Conservation (phyloP, 2,797 vertebrate species). For the Acanthiza pusilla region DNA sequence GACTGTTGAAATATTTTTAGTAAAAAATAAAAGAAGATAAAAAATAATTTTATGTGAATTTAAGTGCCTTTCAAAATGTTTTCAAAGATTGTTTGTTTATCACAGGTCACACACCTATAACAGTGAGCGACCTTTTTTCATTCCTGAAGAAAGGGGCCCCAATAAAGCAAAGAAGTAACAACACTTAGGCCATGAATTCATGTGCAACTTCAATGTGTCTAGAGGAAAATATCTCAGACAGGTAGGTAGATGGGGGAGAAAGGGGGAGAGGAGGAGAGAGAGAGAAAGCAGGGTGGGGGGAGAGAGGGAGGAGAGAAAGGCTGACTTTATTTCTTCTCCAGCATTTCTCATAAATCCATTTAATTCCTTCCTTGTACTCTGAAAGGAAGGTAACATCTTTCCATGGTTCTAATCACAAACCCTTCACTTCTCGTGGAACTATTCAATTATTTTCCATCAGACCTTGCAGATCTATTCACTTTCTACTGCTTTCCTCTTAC, state of each 20-base stretch:
- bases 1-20: not conserved
- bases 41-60: not conserved
- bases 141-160: not conserved
- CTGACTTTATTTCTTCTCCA: not conserved
- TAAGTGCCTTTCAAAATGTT: not conserved
- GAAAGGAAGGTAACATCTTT: not conserved
- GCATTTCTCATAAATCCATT: not conserved
- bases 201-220: not conserved
- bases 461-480: not conserved
- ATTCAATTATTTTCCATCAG: not conserved
- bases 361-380: not conserved
- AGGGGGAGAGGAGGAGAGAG: not conserved
- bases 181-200: not conserved
- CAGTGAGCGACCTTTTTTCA: not conserved
- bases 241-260: not conserved
- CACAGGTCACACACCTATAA: not conserved
- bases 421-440: not conserved
- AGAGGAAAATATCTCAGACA: not conserved
- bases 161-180: not conserved
- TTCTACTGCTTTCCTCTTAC: not conserved
- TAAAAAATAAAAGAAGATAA: not conserved
- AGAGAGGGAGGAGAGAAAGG: not conserved
- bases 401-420: not conserved
- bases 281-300: not conserved
- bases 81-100: not conserved